Evolutionary conservation across 2,113 vertebrate species (phyloP), one percentile per base, ranked within the genome.

Genomic region (Bucco capensis): DNA sequence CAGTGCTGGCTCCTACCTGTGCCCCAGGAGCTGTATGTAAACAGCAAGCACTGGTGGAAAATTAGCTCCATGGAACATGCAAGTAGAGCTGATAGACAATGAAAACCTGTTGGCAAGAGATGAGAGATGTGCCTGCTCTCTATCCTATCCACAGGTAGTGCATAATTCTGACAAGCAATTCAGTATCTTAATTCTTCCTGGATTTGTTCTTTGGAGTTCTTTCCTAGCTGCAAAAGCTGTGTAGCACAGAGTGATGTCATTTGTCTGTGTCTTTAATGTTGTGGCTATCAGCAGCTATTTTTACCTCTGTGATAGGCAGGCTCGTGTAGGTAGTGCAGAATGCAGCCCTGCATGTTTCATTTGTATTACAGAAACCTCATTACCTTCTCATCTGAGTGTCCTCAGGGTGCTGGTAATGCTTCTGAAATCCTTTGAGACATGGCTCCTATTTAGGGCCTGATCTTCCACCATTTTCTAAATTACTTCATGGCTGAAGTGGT

Each of bases 11-110:
- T n/a, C 35, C 61, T 44, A 4, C n/a, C 31, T 4, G 0, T 16
- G 38, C 27, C 33, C 49, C 21, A 11, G 1, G 30, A 19, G 4
- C 5, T 4, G 19, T 5, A 22, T 4, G 19, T 24, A 10, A 35
- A 7, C 9, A 30, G n/a, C 49, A 37, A n/a, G 56, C 49, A 37
- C 25, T 54, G 28, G 19, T 42, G 27, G 53, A 74, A 61, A 61
- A 58, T 53, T 16, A 47, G 19, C 42, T 66, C 7, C 0, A 0
- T 47, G 49, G 11, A 15, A 33, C 23, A 21, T 1, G 8, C 0
- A 6, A 57, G 6, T 31, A 11, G n/a, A 38, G 31, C 51, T 81
- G 74, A 42, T 30, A 0, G 0, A 6, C 57, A 50, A 60, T 38
- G 46, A 27, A 62, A 71, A 38, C 62, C 28, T 72, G 75, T 30